These are phyloP conservation scores for Arenicola marina DNA, from an alignment of 2,888 invertebrate species.

Conservation along the genomic window DNA sequence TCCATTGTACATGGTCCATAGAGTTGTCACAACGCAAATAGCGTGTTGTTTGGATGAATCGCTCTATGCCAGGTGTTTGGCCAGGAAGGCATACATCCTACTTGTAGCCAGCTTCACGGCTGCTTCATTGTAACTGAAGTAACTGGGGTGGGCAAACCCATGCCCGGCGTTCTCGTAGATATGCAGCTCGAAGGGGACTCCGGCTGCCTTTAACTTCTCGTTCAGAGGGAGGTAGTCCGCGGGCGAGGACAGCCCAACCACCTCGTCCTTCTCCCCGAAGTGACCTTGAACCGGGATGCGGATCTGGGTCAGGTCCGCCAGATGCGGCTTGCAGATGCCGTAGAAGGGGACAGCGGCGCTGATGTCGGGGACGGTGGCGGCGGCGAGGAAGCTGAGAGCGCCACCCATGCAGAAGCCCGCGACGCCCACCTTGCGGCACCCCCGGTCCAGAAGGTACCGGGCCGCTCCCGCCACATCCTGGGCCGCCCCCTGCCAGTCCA, in stretches of 20 bases:
- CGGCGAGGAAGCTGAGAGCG: conserved; percentile 46
- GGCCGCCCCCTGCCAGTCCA: conserved; percentile 53
- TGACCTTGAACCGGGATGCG: conserved; percentile 51
- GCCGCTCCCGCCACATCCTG: conserved; percentile 46
- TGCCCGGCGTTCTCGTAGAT: conserved; percentile 38
- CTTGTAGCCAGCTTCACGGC: conserved; percentile 14
- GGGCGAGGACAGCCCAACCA: conserved; percentile 46
- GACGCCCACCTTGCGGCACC: conserved; percentile 52
- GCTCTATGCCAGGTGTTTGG: conserved; percentile 19
- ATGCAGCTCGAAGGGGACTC: conserved; percentile 37
- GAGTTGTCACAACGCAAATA: no score
- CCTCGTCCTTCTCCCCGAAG: conserved; percentile 44
- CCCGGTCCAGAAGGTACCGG: conserved; percentile 37
- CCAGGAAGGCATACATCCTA: conserved; percentile 20
- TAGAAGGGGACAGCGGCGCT: conserved; percentile 54
- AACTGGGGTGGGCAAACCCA: conserved; percentile 21
- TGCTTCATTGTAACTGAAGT: conserved; percentile 17
- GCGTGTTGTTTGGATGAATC: no score
- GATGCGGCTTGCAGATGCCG: conserved; percentile 42
- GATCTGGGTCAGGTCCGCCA: conserved; percentile 45
- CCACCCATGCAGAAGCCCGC: conserved; percentile 59
- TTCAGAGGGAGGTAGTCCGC: conserved; percentile 39
- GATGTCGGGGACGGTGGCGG: conserved; percentile 40
- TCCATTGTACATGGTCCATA: no score
- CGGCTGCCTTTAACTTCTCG: conserved; percentile 35